Evolutionary conservation across 2,888 invertebrate genomes (phyloP).

Genomic region (Oegoconia quadripuncta): DNA sequence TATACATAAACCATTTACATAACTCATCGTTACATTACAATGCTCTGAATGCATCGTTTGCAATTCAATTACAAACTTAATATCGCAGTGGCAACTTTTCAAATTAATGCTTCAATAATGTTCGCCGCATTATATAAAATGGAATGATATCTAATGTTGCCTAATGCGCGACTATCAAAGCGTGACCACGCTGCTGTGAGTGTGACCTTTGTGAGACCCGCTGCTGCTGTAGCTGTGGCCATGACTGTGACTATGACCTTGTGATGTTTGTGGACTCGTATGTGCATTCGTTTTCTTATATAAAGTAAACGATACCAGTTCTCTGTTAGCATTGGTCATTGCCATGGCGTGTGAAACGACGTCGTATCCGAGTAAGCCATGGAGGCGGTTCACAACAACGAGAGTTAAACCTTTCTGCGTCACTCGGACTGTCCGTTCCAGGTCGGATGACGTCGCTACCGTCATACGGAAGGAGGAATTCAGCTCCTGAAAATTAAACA

Average conservation of each 20-base stretch:
- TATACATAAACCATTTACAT: background rate
- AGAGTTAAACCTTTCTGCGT: slow-evolving; percentile 66
- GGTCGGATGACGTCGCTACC: slow-evolving; percentile 50
- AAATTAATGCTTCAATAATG: too few species aligned
- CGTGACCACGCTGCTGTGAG: slow-evolving; percentile 52
- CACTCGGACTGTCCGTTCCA: slow-evolving; percentile 56
- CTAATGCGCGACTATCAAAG: slow-evolving; percentile 29
- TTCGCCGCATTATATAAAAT: background rate
- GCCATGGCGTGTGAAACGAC: slow-evolving; percentile 74
- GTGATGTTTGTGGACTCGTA: slow-evolving; percentile 41
- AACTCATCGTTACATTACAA: background rate
- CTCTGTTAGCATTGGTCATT: slow-evolving; percentile 71
- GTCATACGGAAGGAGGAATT: slow-evolving; percentile 58
- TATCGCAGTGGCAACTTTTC: background rate
- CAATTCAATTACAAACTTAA: background rate
- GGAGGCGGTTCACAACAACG: slow-evolving; percentile 66
- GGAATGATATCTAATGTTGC: background rate
- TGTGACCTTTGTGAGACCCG: slow-evolving; percentile 36
- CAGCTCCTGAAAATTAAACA: slow-evolving; percentile 55
- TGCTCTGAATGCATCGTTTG: background rate
- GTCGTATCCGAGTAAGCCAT: slow-evolving; percentile 69
- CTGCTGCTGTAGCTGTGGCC: slow-evolving; percentile 32
- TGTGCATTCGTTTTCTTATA: slow-evolving; percentile 61
- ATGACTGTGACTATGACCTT: slow-evolving; percentile 43
- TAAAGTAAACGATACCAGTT: slow-evolving; percentile 70